Evolutionary conservation across 1,140 invertebrate species (phyloP).

Genomic region (Phymorhynchus buccinoides): DNA sequence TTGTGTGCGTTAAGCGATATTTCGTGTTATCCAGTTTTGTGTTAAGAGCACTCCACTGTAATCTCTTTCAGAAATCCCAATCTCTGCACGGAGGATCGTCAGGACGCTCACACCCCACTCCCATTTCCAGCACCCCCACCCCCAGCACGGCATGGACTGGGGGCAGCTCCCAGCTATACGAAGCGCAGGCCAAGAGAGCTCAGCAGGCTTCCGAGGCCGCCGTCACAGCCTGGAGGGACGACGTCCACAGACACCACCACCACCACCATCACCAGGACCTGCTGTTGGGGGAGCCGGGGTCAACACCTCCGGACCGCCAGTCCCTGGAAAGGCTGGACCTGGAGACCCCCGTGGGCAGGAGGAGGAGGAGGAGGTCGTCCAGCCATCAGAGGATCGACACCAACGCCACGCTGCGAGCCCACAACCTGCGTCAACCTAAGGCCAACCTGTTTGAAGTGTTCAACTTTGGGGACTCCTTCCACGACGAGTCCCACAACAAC

Average conservation of each 20-base stretch:
- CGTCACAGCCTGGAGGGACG: slow-evolving; percentile 33
- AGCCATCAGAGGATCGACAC: slow-evolving; percentile 54
- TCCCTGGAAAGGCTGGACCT: slow-evolving; percentile 54
- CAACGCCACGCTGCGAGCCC: slow-evolving; percentile 65
- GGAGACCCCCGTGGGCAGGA: slow-evolving; percentile 33
- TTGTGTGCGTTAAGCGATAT: too few species aligned
- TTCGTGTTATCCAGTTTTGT: too few species aligned
- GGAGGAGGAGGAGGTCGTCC: background rate
- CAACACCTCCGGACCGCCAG: too few species aligned
- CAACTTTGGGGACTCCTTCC: slow-evolving; percentile 58
- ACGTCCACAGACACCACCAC: background rate
- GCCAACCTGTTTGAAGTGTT: slow-evolving; percentile 59
- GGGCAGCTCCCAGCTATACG: slow-evolving; percentile 51
- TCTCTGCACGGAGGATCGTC: background rate
- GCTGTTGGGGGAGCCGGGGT: background rate
- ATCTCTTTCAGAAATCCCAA: background rate
- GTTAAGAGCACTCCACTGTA: too few species aligned
- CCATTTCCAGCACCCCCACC: too few species aligned
- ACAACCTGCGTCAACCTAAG: slow-evolving; percentile 54
- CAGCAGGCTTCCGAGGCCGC: slow-evolving; percentile 23
- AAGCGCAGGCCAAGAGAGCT: slow-evolving; percentile 21
- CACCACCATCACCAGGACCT: too few species aligned
- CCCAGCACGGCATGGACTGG: background rate
- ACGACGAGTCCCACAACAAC: slow-evolving; percentile 37
- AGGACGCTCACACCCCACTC: too few species aligned